Conservation (phyloP, 2,888 invertebrate species). For the Vannuccia rotundouncinata region DNA sequence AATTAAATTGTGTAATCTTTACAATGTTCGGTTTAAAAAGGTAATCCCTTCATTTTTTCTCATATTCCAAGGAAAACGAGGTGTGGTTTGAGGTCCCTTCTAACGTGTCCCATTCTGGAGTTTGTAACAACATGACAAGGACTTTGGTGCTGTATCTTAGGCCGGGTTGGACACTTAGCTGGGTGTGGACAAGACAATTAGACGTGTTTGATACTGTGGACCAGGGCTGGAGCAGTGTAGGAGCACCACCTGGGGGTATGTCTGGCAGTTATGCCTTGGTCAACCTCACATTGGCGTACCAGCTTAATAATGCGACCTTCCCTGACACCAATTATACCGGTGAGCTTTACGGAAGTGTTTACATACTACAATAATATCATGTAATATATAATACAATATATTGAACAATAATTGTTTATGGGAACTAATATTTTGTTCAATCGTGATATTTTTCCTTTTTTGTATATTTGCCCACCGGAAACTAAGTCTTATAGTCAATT, state of each 20-base stretch:
- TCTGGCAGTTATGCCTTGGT: constrained; percentile 32
- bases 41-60: too few relatives aligned
- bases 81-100: background rate
- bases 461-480: too few relatives aligned
- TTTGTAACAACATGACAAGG: constrained; percentile 1
- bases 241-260: constrained; percentile 18
- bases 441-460: too few relatives aligned
- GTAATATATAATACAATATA: too few relatives aligned
- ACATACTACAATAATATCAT: too few relatives aligned
- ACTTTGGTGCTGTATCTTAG: background rate
- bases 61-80: background rate
- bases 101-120: background rate
- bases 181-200: background rate
- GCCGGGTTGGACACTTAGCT: background rate
- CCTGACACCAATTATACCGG: background rate
- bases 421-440: too few relatives aligned
- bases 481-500: too few relatives aligned
- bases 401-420: too few relatives aligned
- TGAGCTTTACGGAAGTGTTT: background rate
- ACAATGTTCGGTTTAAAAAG: too few relatives aligned
- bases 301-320: background rate
- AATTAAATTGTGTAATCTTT: too few relatives aligned
- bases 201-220: constrained; percentile 29
- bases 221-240: constrained; percentile 32
- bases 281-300: background rate